Evolutionary conservation across 1,140 invertebrate genomes (phyloP).

Genomic region (Heliconius melpomene): DNA sequence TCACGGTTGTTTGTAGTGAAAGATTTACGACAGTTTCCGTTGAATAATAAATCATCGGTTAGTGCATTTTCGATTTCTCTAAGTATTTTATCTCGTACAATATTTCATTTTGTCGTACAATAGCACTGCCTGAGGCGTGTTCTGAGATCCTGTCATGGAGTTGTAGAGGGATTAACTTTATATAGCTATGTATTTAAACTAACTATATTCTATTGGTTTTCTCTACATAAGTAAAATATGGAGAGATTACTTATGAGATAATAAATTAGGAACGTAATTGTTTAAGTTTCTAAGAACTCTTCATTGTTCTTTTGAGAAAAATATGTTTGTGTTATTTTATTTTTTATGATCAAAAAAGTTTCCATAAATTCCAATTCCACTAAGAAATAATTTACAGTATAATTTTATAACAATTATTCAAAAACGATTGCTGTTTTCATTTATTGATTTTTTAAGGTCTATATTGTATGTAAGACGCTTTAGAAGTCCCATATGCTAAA

Average conservation of each 20-base stretch:
- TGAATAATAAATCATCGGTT: slow-evolving; percentile 39
- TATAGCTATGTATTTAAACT: not conserved
- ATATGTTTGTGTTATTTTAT: no score
- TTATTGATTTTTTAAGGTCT: no score
- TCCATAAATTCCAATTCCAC: no score
- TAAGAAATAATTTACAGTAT: no score
- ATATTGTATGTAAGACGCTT: no score
- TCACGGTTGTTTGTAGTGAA: slow-evolving; percentile 37
- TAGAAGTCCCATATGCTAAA: not conserved
- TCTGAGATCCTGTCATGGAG: slow-evolving; percentile 32
- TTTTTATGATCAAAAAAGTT: no score
- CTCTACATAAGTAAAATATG: not conserved
- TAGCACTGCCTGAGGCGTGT: slow-evolving; percentile 34
- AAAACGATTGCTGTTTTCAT: no score
- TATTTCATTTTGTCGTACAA: slow-evolving; percentile 43
- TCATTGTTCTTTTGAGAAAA: not conserved
- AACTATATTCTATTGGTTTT: not conserved
- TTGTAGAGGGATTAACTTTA: slow-evolving; percentile 4
- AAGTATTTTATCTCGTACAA: slow-evolving; percentile 44
- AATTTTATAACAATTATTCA: no score
- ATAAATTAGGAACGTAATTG: not conserved
- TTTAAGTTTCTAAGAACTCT: not conserved
- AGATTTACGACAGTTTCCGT: slow-evolving; percentile 41
- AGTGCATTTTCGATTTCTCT: slow-evolving; percentile 45
- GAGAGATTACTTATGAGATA: not conserved